Evolutionary conservation across 2,797 vertebrate species (phyloP), one percentile per base, ranked within the genome.

Genomic region (Sebastes hubbsi): DNA sequence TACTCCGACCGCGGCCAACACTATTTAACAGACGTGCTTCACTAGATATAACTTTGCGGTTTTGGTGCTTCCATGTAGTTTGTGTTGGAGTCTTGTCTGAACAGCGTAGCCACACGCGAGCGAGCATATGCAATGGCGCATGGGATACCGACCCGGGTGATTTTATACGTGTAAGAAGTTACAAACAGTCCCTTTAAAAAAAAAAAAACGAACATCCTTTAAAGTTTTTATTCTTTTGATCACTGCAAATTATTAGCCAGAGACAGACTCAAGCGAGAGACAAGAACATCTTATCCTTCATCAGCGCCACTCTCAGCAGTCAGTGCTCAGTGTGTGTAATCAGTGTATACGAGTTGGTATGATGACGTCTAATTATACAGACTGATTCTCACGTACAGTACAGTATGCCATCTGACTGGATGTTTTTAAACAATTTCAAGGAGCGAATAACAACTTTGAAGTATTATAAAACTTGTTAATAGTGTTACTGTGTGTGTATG

Each of bases 211-310:
- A 42, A 42, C 16, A 1, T 8, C 42, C 16, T 46, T 46, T 46
- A 18, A 46, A 46, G 27, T 7, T 49, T 80, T 82, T 20, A 62
- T 76, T 69, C 30, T 14, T 54, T 36, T 61, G 78, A 72, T 65
- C 30, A 14, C 6, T 3, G 3, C 58, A 69, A 54, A 66, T 76
- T 63, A 79, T 34, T 25, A 73, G 10, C 20, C 1, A 20, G 11
- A 30, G 36, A 56, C 5, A n/a, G 38, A 75, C 46, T 59, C 27
- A 27, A 20, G 42, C 70, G 4, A 75, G 4, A 54, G 14, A 66
- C 1, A 14, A 25, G 1, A 42, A 36, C 34, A 8, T 25, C 14
- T 6, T 11, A 49, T 68, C 64, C 36, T 12, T 42, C 34, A 49
- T 65, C 36, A 24, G 64, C 55, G 34, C 67, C 24, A 69, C 34